Evolutionary conservation across 2,113 vertebrate species (phyloP).

Genomic region (Ramphastos sulfuratus): DNA sequence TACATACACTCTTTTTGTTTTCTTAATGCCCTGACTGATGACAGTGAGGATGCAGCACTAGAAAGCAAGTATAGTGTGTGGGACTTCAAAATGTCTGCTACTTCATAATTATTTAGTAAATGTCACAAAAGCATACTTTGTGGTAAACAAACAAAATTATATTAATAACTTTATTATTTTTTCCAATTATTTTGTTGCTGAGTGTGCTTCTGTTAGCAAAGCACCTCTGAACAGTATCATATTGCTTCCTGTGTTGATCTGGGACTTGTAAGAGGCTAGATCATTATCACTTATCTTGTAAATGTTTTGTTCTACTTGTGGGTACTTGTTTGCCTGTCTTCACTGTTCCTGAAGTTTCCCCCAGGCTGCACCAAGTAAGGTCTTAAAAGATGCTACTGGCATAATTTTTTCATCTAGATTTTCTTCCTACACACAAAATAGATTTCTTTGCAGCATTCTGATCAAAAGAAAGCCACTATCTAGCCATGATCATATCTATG

Average conservation of each 20-base stretch:
- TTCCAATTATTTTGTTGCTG: neutral
- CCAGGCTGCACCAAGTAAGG: neutral
- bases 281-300: neutral
- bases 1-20: neutral
- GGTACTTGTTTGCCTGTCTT: neutral
- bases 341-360: neutral
- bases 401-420: neutral
- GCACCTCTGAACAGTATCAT: neutral
- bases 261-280: neutral
- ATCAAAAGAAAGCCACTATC: neutral
- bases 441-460: neutral
- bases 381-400: neutral
- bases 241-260: neutral
- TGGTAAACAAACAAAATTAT: neutral
- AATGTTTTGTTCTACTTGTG: neutral
- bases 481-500: neutral
- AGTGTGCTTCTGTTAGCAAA: neutral
- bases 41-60: neutral
- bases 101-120: neutral
- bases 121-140: neutral
- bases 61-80: neutral
- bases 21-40: neutral
- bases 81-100: neutral
- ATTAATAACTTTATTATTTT: slow-evolving; percentile 9
- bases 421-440: neutral